phyloP scores from a whole-genome alignment of 1,140 invertebrate genomes.

The Galendromus occidentalis region DNA sequence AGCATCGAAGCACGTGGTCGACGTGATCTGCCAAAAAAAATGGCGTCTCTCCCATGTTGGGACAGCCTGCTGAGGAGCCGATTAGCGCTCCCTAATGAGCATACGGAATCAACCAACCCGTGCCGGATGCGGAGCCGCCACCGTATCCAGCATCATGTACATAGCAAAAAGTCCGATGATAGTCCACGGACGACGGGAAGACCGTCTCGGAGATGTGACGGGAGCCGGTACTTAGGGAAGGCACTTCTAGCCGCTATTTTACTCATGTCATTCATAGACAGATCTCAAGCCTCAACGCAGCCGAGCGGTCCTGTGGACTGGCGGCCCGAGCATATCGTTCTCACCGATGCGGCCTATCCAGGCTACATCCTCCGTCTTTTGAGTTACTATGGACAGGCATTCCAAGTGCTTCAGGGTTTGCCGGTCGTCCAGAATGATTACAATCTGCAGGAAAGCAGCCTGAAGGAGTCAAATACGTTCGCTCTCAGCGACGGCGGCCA shows the following conservation, averaged over 20 bases:
- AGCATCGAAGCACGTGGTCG: too few species aligned
- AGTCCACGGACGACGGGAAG: too few species aligned
- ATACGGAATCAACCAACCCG: too few species aligned
- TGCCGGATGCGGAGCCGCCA: too few species aligned
- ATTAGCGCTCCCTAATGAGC: too few species aligned
- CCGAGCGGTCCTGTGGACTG: background rate
- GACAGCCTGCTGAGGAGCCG: too few species aligned
- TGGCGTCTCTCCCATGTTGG: too few species aligned
- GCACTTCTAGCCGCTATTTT: background rate
- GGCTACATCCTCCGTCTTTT: conserved; percentile 2
- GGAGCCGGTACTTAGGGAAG: conserved; percentile 5
- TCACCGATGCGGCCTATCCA: background rate
- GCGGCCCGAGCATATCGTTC: conserved; percentile 5
- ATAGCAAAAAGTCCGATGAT: too few species aligned
- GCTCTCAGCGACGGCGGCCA: conserved; percentile 7
- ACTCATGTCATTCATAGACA: conserved; percentile 1
- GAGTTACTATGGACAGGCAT: conserved; percentile 4
- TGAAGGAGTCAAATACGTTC: background rate
- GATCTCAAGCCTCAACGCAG: conserved; percentile 4
- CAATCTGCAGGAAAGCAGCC: background rate
- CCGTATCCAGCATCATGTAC: too few species aligned
- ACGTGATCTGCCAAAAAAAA: too few species aligned
- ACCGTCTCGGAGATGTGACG: too few species aligned
- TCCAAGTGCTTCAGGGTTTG: background rate
- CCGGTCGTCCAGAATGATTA: background rate